phyloP scores from a whole-genome alignment of 2,888 invertebrate genomes.

The Euspilapteryx auroguttella region DNA sequence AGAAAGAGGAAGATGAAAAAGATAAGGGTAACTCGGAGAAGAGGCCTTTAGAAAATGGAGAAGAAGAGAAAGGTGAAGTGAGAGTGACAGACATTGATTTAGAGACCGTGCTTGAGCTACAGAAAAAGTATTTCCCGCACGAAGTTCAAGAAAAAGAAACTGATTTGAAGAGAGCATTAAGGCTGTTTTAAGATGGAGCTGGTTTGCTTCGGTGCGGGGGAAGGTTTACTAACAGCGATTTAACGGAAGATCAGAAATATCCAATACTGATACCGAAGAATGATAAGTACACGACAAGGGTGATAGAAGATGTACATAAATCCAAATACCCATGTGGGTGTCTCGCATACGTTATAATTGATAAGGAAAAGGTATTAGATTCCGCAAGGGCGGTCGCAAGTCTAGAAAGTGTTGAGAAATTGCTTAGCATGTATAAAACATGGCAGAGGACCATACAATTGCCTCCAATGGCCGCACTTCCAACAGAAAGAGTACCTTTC shows the following conservation, averaged over 20 bases:
- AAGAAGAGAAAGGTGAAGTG: too few relatives aligned
- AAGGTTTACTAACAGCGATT: too few relatives aligned
- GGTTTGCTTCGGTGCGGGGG: too few relatives aligned
- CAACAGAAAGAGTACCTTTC: constrained; percentile 6
- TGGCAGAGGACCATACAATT: constrained; percentile 6
- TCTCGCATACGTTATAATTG: constrained; percentile 1
- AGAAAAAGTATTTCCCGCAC: too few relatives aligned
- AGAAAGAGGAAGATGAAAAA: too few relatives aligned
- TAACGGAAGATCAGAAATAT: constrained; percentile 4
- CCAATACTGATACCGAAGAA: constrained; percentile 6
- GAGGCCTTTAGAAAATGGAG: too few relatives aligned
- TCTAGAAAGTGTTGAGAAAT: constrained; percentile 4
- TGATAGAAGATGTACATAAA: constrained; percentile 5
- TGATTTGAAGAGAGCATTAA: too few relatives aligned
- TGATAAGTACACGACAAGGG: constrained; percentile 1
- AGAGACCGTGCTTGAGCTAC: too few relatives aligned
- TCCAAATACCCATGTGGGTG: constrained; percentile 7
- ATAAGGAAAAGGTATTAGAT: constrained; percentile 3
- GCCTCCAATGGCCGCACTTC: constrained; percentile 7
- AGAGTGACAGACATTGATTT: too few relatives aligned
- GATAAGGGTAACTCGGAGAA: too few relatives aligned
- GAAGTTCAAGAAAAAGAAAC: too few relatives aligned
- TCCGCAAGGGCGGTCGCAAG: background rate
- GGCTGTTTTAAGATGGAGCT: too few relatives aligned
- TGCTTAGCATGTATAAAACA: constrained; percentile 6